A percentile compares a stretch with the other conserved stretches of the same genome.
phyloP scores from a whole-genome alignment of 1,140 invertebrate species.

The Heliconius himera region DNA sequence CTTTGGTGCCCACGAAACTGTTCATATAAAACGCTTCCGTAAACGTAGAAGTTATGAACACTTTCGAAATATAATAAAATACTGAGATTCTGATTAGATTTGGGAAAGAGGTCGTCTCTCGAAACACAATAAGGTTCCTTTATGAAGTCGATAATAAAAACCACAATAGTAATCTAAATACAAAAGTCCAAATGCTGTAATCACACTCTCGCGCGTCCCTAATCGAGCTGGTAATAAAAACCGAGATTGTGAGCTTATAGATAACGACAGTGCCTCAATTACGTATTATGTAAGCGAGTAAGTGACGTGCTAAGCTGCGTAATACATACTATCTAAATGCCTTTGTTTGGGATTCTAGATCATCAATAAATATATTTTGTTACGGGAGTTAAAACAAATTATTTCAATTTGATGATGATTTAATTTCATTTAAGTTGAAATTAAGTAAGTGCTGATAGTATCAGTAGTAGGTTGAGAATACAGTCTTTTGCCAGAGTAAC shows the following conservation, averaged over 20 bases:
- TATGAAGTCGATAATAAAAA: slow-evolving; percentile 23
- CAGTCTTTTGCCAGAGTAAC: neutral
- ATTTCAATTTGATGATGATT: too few species aligned
- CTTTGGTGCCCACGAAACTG: slow-evolving; percentile 10
- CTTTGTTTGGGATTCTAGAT: neutral
- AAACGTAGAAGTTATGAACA: neutral
- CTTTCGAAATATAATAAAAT: slow-evolving; percentile 20
- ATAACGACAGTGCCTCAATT: slow-evolving; percentile 41
- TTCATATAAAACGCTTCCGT: slow-evolving; percentile 4
- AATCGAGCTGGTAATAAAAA: slow-evolving; percentile 43
- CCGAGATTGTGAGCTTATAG: slow-evolving; percentile 35
- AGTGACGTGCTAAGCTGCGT: slow-evolving; percentile 36
- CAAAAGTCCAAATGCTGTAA: slow-evolving; percentile 35
- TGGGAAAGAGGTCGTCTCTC: neutral
- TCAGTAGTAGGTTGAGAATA: too few species aligned
- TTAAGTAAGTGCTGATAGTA: too few species aligned
- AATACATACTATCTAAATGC: slow-evolving; percentile 8
- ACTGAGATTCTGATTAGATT: slow-evolving; percentile 1
- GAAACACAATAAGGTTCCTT: slow-evolving; percentile 6
- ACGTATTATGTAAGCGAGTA: slow-evolving; percentile 41
- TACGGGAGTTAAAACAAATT: too few species aligned
- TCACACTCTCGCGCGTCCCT: slow-evolving; percentile 32
- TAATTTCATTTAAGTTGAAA: too few species aligned
- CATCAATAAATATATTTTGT: neutral
- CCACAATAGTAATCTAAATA: slow-evolving; percentile 34